phyloP scores from a whole-genome alignment of 2,797 vertebrate species.

The Labeo calbasu region DNA sequence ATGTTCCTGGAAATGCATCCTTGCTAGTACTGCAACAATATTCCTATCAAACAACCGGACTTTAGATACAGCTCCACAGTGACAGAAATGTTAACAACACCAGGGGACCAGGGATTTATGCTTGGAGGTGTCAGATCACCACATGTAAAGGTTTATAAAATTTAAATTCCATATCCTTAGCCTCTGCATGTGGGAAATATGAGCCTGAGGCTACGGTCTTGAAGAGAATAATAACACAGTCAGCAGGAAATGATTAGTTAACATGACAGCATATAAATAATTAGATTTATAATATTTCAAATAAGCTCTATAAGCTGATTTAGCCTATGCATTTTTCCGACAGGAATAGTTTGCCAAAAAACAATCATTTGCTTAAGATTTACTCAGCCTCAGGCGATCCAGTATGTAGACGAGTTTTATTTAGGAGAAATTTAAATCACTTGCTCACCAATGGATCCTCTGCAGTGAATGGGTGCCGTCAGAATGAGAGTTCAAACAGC shows the following conservation, averaged over 20 bases:
- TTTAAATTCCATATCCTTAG: slow-evolving; percentile 1
- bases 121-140: background rate
- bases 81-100: slow-evolving; percentile 4
- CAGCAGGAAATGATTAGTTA: background rate
- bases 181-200: background rate
- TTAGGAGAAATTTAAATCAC: background rate
- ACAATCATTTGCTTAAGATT: background rate
- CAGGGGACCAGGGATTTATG: background rate
- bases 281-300: background rate
- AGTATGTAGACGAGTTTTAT: background rate
- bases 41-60: slow-evolving; percentile 11
- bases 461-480: background rate
- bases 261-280: background rate
- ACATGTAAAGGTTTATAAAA: background rate
- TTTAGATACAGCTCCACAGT: background rate
- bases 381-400: background rate
- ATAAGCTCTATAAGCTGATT: background rate
- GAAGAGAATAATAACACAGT: background rate
- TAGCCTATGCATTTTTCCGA: background rate
- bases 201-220: background rate
- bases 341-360: background rate
- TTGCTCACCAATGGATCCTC: background rate
- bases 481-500: background rate
- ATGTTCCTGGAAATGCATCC: slow-evolving; percentile 9
- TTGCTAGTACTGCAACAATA: background rate